These are phyloP conservation scores for Hirundichthys speculiger DNA, from an alignment of 2,113 vertebrate species.

Conservation along the genomic window DNA sequence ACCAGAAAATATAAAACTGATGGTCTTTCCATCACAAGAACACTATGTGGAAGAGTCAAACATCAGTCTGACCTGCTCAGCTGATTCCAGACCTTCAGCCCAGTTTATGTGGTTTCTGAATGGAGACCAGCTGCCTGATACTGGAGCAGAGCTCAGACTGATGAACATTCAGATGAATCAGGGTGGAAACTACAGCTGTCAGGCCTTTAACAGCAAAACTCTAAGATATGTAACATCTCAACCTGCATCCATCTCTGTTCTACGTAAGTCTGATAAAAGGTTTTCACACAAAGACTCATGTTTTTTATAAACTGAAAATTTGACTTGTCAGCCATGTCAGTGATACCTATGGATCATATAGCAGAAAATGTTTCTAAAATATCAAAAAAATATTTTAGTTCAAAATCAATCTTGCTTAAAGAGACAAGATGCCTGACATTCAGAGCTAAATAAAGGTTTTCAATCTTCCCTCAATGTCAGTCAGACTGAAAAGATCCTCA, in stretches of 20 bases:
- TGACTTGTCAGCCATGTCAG: too few species aligned
- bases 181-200: constrained; percentile 69
- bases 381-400: too few species aligned
- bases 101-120: constrained; percentile 52
- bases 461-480: too few species aligned
- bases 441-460: too few species aligned
- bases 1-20: constrained; percentile 30
- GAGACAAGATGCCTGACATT: too few species aligned
- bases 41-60: constrained; percentile 38
- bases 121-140: neutral
- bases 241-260: neutral
- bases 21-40: neutral
- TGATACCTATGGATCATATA: too few species aligned
- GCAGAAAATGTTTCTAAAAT: too few species aligned
- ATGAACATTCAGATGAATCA: constrained; percentile 43
- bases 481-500: too few species aligned
- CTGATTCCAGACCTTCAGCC: constrained; percentile 56
- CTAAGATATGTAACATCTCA: constrained; percentile 46
- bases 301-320: too few species aligned
- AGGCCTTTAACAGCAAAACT: constrained; percentile 58
- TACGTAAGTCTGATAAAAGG: neutral
- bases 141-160: neutral
- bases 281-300: too few species aligned
- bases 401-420: too few species aligned
- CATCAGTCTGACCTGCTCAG: constrained; percentile 51